A percentile compares a stretch with the other conserved stretches of the same genome.
Evolutionary conservation across 2,113 vertebrate genomes (phyloP).

Genomic region (Polypterus bichir): DNA sequence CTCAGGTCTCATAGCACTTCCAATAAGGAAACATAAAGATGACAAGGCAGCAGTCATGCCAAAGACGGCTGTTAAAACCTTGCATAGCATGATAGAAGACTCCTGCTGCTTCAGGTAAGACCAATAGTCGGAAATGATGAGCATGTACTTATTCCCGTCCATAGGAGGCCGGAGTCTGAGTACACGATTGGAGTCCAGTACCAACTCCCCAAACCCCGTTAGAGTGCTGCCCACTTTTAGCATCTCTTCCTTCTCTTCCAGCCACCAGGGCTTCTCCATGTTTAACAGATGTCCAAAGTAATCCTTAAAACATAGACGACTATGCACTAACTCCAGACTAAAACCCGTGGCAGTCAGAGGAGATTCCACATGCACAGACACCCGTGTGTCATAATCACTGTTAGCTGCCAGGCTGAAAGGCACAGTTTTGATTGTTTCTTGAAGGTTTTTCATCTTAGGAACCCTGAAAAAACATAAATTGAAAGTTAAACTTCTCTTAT

Average conservation of each 20-base stretch:
- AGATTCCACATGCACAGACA: conserved; percentile 35
- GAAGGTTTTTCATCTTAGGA: conserved; percentile 23
- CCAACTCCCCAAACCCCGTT: conserved; percentile 52
- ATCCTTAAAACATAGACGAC: conserved; percentile 23
- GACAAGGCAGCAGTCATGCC: conserved; percentile 31
- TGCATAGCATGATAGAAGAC: conserved; percentile 41
- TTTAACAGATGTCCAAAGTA: conserved; percentile 28
- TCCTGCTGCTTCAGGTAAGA: conserved; percentile 45
- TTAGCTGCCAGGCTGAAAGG: conserved; percentile 46
- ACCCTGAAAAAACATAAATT: conserved; percentile 28
- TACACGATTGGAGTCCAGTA: conserved; percentile 37
- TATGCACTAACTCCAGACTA: conserved; percentile 40
- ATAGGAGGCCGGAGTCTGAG: conserved; percentile 43
- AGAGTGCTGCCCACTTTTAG: conserved; percentile 39
- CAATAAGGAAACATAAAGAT: no score
- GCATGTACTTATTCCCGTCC: conserved; percentile 37
- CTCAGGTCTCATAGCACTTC: no score
- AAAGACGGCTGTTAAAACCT: conserved; percentile 27
- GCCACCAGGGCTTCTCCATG: conserved; percentile 33
- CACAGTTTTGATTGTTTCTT: conserved; percentile 38
- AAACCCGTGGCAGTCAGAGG: conserved; percentile 39
- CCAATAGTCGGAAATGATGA: conserved; percentile 34
- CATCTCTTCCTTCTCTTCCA: conserved; percentile 43
- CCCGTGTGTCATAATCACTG: conserved; percentile 22
- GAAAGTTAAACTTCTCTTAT: no score